Evolutionary conservation across 1,140 invertebrate genomes (phyloP).

Genomic region (Dolichoris vasculosae): DNA sequence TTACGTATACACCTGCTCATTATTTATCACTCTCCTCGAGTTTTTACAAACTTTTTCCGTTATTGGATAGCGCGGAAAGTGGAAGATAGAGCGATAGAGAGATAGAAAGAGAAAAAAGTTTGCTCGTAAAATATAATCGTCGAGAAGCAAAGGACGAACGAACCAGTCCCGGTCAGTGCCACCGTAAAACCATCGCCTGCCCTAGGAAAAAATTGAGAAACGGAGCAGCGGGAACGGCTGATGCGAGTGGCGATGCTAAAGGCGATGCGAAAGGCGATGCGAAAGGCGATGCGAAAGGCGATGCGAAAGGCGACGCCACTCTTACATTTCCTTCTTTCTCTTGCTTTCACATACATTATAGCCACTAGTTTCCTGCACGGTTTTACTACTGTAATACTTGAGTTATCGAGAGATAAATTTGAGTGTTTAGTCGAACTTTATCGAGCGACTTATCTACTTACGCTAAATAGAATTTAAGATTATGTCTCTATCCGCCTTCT

Average conservation of each 20-base stretch:
- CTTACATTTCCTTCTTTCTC: not conserved
- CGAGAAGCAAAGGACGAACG: not conserved
- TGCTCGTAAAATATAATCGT: slow-evolving; percentile 41
- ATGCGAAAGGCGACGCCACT: too few species aligned
- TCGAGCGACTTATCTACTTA: slow-evolving; percentile 23
- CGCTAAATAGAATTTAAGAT: slow-evolving; percentile 36
- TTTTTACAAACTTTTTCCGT: not conserved
- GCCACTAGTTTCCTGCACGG: not conserved
- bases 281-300: too few species aligned
- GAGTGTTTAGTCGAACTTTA: slow-evolving; percentile 32
- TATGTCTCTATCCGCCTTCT: slow-evolving; percentile 27
- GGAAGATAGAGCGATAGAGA: not conserved
- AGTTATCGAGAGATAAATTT: slow-evolving; percentile 33
- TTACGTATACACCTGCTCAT: not conserved
- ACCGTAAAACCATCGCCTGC: slow-evolving; percentile 32
- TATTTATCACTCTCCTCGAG: not conserved
- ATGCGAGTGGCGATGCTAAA: too few species aligned
- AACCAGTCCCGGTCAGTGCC: slow-evolving; percentile 48
- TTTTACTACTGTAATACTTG: not conserved
- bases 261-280: too few species aligned
- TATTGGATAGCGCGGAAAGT: not conserved
- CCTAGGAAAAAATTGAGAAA: slow-evolving; percentile 21
- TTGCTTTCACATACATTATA: not conserved
- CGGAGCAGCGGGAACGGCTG: not conserved
- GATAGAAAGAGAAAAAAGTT: not conserved